Evolutionary conservation across 2,888 invertebrate species (phyloP).

Genomic region (Drosophila barbarae): DNA sequence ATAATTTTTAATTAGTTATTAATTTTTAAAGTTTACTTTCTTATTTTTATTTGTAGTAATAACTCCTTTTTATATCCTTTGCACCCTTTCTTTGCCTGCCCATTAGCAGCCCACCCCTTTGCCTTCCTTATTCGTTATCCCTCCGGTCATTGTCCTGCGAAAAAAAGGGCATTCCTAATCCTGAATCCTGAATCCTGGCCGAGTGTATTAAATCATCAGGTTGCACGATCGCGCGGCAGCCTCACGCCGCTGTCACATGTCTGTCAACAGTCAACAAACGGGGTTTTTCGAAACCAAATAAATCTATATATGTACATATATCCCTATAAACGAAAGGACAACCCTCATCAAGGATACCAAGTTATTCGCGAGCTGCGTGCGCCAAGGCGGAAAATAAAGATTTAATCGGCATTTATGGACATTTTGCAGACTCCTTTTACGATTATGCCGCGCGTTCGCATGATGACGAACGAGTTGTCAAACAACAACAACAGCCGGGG

Average conservation of each 20-base stretch:
- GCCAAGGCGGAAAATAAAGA: conserved; percentile 66
- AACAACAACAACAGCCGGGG: conserved; percentile 19
- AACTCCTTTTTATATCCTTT: neutral
- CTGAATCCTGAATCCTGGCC: conserved; percentile 40
- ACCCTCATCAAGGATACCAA: conserved; percentile 20
- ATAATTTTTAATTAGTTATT: too few relatives aligned
- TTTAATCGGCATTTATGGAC: conserved; percentile 67
- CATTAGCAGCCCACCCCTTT: conserved; percentile 7
- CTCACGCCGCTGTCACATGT: conserved; percentile 58
- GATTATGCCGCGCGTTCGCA: conserved; percentile 36
- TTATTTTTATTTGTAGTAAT: neutral
- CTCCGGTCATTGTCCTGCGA: conserved; percentile 33
- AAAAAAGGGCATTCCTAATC: conserved; percentile 42
- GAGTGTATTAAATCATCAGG: conserved; percentile 70
- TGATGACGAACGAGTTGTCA: conserved; percentile 51
- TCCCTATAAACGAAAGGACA: conserved; percentile 2
- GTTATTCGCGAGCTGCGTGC: conserved; percentile 44
- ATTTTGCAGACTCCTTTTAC: conserved; percentile 45
- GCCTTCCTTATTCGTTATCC: conserved; percentile 1
- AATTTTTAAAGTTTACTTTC: neutral
- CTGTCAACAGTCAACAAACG: conserved; percentile 62
- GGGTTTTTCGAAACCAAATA: conserved; percentile 19
- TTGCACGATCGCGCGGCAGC: conserved; percentile 59
- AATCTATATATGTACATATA: conserved; percentile 8
- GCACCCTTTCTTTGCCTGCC: neutral